Base-by-base conservation (phyloP, 2,888 invertebrate genomes). In the Callyntrura sp. region DNA sequence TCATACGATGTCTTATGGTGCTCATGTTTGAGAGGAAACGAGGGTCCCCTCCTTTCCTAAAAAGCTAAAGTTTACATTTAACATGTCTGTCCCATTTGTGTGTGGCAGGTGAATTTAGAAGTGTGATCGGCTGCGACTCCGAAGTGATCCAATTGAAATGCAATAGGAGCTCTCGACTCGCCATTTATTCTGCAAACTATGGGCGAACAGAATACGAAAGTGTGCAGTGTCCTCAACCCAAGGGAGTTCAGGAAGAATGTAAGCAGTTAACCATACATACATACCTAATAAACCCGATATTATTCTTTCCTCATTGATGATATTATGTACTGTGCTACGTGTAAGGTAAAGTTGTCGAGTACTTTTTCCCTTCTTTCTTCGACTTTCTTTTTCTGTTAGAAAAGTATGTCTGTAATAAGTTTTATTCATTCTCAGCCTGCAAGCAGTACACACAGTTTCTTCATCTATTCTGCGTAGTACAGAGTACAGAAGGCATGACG, bases 201-300 rank as follows among this genome's bases (percentile, higher is more conserved):
- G 98, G 98, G 6, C 96, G 98, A 92, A 97, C 98, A 0, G 97
- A 97, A 94, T 97, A 97, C 94, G 98, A 98, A 95, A 98, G 97
- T 93, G 96, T 97, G 92, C 97, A 97, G 94, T 98, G 98, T 94
- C 97, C 97, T 11, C 97, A 98, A 94, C 97, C 97, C 0, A 96
- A 97, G 94, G 98, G 98, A 82, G 97, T 98, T 94, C 96, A 97
- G 92, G 98, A 98, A 94, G 97, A 98, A 95, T 97, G 98, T 98
- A 95, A 97, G 97, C 35, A 65, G 51, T 70, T 84, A 43, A 62
- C 45, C 43, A 20, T 81, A 81, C 79, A 79, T 35, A 20, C 43
- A 55, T 28, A 28, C 51, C n/a, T n/a, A 43, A 11, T 48, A 11
- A 65, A 65, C 23, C 2, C 9, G n/a, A 14, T 25, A 17, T 4